A percentile compares a stretch with the other conserved stretches of the same genome.
phyloP scores from a whole-genome alignment of 1,140 invertebrate genomes.

The Metaphire vulgaris region DNA sequence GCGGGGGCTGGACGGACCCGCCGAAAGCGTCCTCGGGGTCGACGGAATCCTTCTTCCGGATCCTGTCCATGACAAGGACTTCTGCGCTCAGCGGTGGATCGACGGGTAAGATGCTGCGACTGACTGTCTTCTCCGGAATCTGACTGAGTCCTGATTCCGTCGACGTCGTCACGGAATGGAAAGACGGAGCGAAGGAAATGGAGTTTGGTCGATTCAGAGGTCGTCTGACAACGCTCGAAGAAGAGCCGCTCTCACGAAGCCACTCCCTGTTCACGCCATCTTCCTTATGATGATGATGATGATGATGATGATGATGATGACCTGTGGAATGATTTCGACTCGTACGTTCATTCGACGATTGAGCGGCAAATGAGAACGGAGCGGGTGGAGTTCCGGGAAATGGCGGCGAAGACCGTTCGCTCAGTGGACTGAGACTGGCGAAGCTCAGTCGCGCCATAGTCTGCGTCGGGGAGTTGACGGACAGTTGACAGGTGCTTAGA shows the following conservation, averaged over 20 bases:
- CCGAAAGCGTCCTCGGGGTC: neutral
- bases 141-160: neutral
- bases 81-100: too few relatives aligned
- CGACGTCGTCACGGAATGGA: neutral
- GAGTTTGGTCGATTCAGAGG: neutral
- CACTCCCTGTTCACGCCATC: too few relatives aligned
- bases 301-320: too few relatives aligned
- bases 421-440: neutral
- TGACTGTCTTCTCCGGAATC: neutral
- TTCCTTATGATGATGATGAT: too few relatives aligned
- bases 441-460: neutral
- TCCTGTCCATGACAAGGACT: neutral
- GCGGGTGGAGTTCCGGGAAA: too few relatives aligned
- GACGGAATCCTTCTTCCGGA: neutral
- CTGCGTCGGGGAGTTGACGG: neutral
- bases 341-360: neutral
- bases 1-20: neutral
- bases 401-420: neutral
- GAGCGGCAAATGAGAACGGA: neutral
- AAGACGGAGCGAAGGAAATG: neutral
- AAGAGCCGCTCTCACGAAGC: neutral
- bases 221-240: neutral
- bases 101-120: neutral
- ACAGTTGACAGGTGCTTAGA: neutral
- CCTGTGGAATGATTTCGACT: neutral